These are phyloP conservation scores for Cotesia glomerata DNA, from an alignment of 1,140 invertebrate genomes.

Conservation along the genomic window DNA sequence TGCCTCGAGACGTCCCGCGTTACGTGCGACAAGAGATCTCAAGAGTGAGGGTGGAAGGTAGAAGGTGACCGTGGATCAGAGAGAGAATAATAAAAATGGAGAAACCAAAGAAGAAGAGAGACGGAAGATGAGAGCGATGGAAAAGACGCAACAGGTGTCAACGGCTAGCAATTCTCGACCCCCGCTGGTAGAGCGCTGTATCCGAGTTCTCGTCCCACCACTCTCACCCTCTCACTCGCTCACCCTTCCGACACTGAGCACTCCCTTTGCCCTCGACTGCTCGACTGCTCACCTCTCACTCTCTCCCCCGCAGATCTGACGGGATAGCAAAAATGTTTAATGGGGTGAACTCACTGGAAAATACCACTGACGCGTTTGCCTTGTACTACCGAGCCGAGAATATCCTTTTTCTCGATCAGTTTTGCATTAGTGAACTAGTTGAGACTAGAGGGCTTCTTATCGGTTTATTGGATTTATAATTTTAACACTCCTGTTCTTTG, in stretches of 20 bases:
- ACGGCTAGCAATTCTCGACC: conserved; percentile 48
- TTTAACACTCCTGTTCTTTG: neutral
- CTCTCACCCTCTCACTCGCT: conserved; percentile 19
- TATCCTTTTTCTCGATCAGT: conserved; percentile 54
- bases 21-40: conserved; percentile 12
- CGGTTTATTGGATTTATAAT: conserved; percentile 17
- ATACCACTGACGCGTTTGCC: conserved; percentile 50
- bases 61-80: neutral
- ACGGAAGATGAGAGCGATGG: conserved; percentile 43
- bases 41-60: neutral
- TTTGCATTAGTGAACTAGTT: conserved; percentile 49
- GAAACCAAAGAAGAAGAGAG: conserved; percentile 18
- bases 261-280: conserved; percentile 49
- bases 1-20: neutral
- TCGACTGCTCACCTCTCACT: conserved; percentile 36
- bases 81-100: conserved; percentile 4
- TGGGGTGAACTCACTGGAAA: conserved; percentile 63
- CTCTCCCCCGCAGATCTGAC: conserved; percentile 52
- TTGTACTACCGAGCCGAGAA: conserved; percentile 40
- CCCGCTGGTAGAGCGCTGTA: conserved; percentile 26
- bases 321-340: conserved; percentile 64
- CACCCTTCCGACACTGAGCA: conserved; percentile 27
- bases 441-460: conserved; percentile 13
- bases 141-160: conserved; percentile 60
- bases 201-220: conserved; percentile 24